Base-by-base conservation (phyloP, 2,797 vertebrate genomes). In the Epinephelus awoara region DNA sequence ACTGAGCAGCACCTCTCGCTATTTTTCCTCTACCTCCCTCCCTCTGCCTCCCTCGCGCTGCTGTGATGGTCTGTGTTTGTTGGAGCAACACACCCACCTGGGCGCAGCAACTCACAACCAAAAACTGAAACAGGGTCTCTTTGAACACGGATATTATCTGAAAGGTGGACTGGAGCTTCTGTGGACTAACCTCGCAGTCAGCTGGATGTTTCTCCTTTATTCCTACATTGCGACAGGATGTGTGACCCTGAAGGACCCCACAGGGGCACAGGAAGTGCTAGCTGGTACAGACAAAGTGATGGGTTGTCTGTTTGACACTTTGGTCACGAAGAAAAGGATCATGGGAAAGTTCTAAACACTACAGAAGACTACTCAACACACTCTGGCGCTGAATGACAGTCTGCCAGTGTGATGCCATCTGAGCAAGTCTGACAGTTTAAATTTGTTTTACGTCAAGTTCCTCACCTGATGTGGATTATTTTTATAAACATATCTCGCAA, bases 81-180 rank as follows among this genome's bases (percentile, higher is more conserved):
- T 81, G 72, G 82, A 90, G 85, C 77, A 87, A 90, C 85, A 90
- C 88, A 86, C 80, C 82, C 85, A 87, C 85, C 86, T 79, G 83
- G 75, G 84, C 74, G 77, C 75, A 80, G 74, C 74, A 74, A 67
- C 78, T 79, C 14, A 19, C 62, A 49, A 77, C 64, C 44, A 69
- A 63, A 77, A 65, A 23, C 69, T 87, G 82, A 71, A 77, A 65
- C 61, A 4, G 38, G 6, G 38, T 18, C 63, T 77, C 27, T 57
- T 47, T 42, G 17, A 50, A 38, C 63, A 3, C 79, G 64, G 80
- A 78, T 56, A 55, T 75, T 21, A 73, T 23, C 68, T 67, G 54
- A 65, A 64, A 82, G n/a, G 64, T 69, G 67, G 85, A 77, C 74
- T 67, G 64, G 52, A 77, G 27, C 57, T 71, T 52, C 65, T 25